Evolutionary conservation across 1,140 invertebrate species (phyloP).

Genomic region (Drosophila grimshawi): DNA sequence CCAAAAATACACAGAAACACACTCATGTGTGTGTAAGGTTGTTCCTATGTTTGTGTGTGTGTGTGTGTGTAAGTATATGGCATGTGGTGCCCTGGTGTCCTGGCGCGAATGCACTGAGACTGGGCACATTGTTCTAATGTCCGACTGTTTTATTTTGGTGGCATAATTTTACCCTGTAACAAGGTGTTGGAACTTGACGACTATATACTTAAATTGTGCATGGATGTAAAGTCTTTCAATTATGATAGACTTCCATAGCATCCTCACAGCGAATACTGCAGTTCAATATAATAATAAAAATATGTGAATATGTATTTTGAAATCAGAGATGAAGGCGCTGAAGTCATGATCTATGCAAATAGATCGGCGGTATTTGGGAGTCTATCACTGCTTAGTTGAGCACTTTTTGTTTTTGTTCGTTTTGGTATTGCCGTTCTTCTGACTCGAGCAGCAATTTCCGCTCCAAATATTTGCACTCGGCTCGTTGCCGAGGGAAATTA

Average conservation of each 20-base stretch:
- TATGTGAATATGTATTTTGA: background rate
- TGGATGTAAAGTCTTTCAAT: too few relatives aligned
- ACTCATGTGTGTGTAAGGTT: slow-evolving; percentile 9
- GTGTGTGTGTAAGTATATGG: slow-evolving; percentile 11
- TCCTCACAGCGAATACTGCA: too few relatives aligned
- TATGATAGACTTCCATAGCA: too few relatives aligned
- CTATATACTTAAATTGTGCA: too few relatives aligned
- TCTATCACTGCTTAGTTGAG: background rate
- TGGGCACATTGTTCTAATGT: slow-evolving; percentile 67
- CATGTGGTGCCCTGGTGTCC: slow-evolving; percentile 33
- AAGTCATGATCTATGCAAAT: background rate
- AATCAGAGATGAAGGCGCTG: background rate
- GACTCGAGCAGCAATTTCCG: slow-evolving; percentile 75
- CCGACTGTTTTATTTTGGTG: slow-evolving; percentile 18
- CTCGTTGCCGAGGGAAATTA: slow-evolving; percentile 74
- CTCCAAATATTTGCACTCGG: slow-evolving; percentile 72
- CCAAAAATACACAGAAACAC: slow-evolving; percentile 16
- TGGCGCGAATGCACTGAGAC: slow-evolving; percentile 44
- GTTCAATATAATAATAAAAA: background rate
- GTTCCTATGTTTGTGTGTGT: slow-evolving; percentile 15
- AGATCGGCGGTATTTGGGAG: background rate
- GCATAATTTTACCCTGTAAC: slow-evolving; percentile 34
- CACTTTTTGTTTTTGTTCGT: slow-evolving; percentile 11
- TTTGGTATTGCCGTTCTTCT: slow-evolving; percentile 34
- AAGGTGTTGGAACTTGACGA: background rate